Conservation (phyloP, 2,113 vertebrate species). For the Onychorhynchus coronatus region DNA sequence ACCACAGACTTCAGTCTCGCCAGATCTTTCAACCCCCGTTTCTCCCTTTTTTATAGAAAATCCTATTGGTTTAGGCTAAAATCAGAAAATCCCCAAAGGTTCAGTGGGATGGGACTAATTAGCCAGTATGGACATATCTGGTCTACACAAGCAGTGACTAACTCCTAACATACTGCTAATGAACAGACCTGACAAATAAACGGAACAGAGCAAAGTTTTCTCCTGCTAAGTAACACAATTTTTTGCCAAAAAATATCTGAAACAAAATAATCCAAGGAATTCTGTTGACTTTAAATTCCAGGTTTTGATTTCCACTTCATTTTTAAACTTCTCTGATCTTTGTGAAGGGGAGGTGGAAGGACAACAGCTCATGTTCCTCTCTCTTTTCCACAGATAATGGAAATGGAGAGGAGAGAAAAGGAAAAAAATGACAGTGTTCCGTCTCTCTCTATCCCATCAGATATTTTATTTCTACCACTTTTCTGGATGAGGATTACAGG, state of each 20-base stretch:
- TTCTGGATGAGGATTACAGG: not conserved
- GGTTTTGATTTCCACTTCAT: not conserved
- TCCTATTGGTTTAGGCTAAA: not conserved
- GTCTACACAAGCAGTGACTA: not conserved
- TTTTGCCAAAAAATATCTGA: slow-evolving; percentile 6
- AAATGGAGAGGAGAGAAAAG: not conserved
- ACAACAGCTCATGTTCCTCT: not conserved
- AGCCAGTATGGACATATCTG: not conserved
- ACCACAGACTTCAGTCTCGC: not conserved
- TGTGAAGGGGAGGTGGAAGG: not conserved
- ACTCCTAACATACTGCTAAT: not conserved
- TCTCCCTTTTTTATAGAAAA: not conserved
- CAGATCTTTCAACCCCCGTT: not conserved
- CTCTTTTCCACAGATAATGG: not conserved
- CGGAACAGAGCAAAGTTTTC: not conserved
- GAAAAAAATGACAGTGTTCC: not conserved
- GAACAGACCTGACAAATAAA: not conserved
- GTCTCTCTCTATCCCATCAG: not conserved
- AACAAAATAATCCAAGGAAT: slow-evolving; percentile 3
- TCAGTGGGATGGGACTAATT: not conserved
- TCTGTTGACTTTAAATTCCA: not conserved
- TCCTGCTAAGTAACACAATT: not conserved
- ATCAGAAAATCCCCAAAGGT: not conserved
- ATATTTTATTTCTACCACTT: not conserved
- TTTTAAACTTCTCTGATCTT: not conserved